Percentiles rank a stretch among this genome's conserved stretches.
These are phyloP conservation scores for Loripinus fragilis DNA, from an alignment of 2,888 invertebrate genomes.

Conservation along the genomic window DNA sequence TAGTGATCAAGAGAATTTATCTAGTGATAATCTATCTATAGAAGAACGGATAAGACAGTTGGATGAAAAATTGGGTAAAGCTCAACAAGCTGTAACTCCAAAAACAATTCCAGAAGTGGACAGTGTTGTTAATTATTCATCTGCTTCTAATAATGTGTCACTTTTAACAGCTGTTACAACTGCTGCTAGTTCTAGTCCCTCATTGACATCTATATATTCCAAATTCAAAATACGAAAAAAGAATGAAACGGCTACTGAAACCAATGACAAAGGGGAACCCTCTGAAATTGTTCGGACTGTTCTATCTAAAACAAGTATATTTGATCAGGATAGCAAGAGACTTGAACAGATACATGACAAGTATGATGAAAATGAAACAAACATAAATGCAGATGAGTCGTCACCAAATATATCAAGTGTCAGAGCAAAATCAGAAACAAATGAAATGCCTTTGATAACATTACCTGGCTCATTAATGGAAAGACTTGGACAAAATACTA, in stretches of 20 bases:
- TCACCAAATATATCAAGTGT: slow-evolving; percentile 49
- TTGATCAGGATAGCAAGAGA: slow-evolving; percentile 97
- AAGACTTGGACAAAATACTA: slow-evolving; percentile 63
- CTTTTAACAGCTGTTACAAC: slow-evolving; percentile 44
- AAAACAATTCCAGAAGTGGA: slow-evolving; percentile 57
- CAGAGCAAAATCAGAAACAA: slow-evolving; percentile 66
- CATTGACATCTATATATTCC: slow-evolving; percentile 71
- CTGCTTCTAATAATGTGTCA: slow-evolving; percentile 7
- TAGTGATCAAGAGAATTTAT: slow-evolving; percentile 55
- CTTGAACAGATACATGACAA: slow-evolving; percentile 92
- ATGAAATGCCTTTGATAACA: slow-evolving; percentile 64
- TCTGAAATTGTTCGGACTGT: slow-evolving; percentile 97
- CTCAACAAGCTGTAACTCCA: slow-evolving; percentile 54
- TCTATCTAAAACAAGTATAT: slow-evolving; percentile 94
- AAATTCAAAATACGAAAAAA: slow-evolving; percentile 82
- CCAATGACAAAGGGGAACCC: slow-evolving; percentile 88
- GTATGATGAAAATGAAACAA: slow-evolving; percentile 86
- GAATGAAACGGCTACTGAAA: slow-evolving; percentile 65
- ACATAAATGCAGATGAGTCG: slow-evolving; percentile 47
- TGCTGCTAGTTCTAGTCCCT: slow-evolving; percentile 47
- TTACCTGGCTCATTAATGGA: slow-evolving; percentile 66
- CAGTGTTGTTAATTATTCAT: slow-evolving; percentile 45
- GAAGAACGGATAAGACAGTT: slow-evolving; percentile 96
- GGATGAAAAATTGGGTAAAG: slow-evolving; percentile 91
- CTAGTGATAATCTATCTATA: slow-evolving; percentile 86